phyloP scores from a whole-genome alignment of 2,888 invertebrate species.

The Drosophila eohydei region DNA sequence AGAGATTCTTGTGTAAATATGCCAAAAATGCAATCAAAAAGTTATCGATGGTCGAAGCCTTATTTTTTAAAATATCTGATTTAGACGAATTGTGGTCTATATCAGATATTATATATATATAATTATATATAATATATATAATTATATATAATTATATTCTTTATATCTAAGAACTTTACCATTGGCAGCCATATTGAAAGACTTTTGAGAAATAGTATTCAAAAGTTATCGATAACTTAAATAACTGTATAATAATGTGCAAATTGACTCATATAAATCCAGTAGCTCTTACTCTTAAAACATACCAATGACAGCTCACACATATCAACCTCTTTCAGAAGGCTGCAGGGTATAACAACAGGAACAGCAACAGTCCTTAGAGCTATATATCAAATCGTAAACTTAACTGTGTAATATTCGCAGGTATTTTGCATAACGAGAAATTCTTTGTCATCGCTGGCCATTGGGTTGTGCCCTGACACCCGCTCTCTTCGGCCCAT shows the following conservation, averaged over 20 bases:
- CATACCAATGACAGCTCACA: background rate
- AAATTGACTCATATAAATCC: background rate
- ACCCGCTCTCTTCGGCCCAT: background rate
- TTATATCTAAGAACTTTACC: no score
- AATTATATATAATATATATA: no score
- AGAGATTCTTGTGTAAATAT: no score
- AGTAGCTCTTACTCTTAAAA: no score
- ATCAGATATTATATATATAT: no score
- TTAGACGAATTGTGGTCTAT: no score
- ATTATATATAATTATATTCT: no score
- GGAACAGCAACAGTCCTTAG: background rate
- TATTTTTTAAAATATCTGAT: no score
- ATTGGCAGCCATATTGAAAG: no score
- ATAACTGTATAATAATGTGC: background rate
- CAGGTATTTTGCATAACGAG: conserved; percentile 73
- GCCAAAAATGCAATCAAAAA: no score
- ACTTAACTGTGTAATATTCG: conserved; percentile 53
- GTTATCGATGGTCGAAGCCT: no score
- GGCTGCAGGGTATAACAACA: background rate
- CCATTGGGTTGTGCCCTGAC: background rate
- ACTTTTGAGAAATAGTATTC: background rate
- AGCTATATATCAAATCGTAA: conserved; percentile 53
- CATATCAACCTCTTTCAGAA: background rate
- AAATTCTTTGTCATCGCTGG: conserved; percentile 43
- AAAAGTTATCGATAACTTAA: background rate